Percentiles rank a stretch among this genome's conserved stretches.
phyloP scores from a whole-genome alignment of 1,140 invertebrate genomes.

The Samia ricini region DNA sequence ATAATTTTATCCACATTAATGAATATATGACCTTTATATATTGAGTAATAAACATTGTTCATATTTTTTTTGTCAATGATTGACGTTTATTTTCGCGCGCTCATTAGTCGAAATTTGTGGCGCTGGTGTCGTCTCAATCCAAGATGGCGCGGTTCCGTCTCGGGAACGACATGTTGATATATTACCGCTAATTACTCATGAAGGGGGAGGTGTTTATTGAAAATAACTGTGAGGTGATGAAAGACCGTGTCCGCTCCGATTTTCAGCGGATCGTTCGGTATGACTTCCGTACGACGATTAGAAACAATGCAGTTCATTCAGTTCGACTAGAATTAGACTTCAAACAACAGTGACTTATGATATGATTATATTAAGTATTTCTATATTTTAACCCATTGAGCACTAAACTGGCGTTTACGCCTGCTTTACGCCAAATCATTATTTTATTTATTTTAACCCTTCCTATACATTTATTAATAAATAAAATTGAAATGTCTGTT shows the following conservation, averaged over 20 bases:
- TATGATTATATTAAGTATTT: no score
- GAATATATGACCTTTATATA: no score
- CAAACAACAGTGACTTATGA: no score
- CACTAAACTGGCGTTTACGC: no score
- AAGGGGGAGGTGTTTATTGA: slow-evolving; percentile 70
- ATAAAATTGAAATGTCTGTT: no score
- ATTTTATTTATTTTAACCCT: no score
- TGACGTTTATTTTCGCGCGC: not conserved
- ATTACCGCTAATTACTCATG: slow-evolving; percentile 72
- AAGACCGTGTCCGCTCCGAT: slow-evolving; percentile 50
- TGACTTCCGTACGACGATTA: slow-evolving; percentile 35
- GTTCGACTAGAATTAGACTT: not conserved
- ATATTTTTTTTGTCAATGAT: not conserved
- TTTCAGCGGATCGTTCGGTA: slow-evolving; percentile 32
- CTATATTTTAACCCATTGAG: no score
- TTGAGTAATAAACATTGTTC: no score
- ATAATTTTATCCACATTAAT: no score
- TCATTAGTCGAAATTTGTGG: slow-evolving; percentile 5
- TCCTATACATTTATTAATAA: no score
- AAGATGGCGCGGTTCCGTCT: slow-evolving; percentile 48
- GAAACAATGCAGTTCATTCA: not conserved
- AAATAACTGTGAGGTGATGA: slow-evolving; percentile 67
- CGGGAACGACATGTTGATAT: slow-evolving; percentile 64
- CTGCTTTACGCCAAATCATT: no score
- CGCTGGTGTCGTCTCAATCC: slow-evolving; percentile 15